Base-by-base conservation (phyloP, 2,797 vertebrate genomes). In the Thaleichthys pacificus region DNA sequence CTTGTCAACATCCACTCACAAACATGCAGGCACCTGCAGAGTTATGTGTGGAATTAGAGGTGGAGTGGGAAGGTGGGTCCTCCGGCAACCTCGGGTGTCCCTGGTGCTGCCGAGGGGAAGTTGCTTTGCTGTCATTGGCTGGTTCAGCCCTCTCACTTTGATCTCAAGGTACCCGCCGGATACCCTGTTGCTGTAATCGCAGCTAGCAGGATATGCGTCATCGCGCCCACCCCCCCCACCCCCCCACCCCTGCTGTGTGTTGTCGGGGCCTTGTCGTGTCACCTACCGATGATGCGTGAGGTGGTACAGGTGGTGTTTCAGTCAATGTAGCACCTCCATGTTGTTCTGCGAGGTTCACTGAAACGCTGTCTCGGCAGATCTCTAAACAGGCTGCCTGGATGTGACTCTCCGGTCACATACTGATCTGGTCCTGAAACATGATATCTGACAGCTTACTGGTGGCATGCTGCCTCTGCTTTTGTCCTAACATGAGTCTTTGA, bases 401-500 rank as follows among this genome's bases (percentile, higher is more conserved):
- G 21, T 57, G 28, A 38, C 49, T 57, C 32, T 47, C 11, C 42
- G 2, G 35, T 38, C 5, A 54, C 35, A 5, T 1, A 0, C 8
- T 32, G 22, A 14, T 63, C 15, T 54, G 63, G 30, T 57, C 61
- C 58, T 73, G 64, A 57, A 72, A 58, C 7, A 32, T 58, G 32
- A 51, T 68, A 32, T 32, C 51, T 56, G 42, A 14, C 57, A 61
- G 60, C 47, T 26, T 32, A 19, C 5, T 19, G 32, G 26, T 21
- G 15, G 19, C n/a, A 19, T n/a, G 22, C 26, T 22, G 60, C 8
- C 17, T 49, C 19, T 5, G 24, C 19, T 24, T 75, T 61, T 61
- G 63, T 42, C 63, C 63, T 67, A 70, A 75, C 61, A 57, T 75
- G 62, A 51, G 69, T 56, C 6, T 75, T 35, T 26, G 61, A 62